phyloP scores from a whole-genome alignment of 2,888 invertebrate species.

The Drosophila paramelanica region DNA sequence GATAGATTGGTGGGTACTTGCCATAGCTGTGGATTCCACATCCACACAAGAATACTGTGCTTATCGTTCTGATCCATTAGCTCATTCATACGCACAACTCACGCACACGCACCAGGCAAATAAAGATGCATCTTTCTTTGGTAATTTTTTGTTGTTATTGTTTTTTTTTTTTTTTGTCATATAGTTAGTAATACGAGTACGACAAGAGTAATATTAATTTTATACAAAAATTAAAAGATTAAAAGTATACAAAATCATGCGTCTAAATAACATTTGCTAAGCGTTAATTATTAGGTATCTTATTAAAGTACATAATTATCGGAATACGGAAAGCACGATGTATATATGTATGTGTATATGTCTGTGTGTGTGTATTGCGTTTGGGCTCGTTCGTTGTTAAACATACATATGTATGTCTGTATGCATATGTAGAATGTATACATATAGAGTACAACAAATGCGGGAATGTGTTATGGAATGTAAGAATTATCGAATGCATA shows the following conservation, averaged over 20 bases:
- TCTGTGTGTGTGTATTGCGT: conserved; percentile 5
- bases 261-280: conserved; percentile 54
- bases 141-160: conserved; percentile 8
- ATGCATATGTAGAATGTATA: background rate
- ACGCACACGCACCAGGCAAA: conserved; percentile 34
- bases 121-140: conserved; percentile 29
- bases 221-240: conserved; percentile 47
- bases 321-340: conserved; percentile 30
- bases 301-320: conserved; percentile 53
- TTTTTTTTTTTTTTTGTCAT: conserved; percentile 7
- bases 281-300: conserved; percentile 41
- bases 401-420: background rate
- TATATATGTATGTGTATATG: conserved; percentile 4
- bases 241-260: conserved; percentile 61
- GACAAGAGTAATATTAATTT: conserved; percentile 48
- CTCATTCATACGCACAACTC: conserved; percentile 37
- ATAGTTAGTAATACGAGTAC: conserved; percentile 58
- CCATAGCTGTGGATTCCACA: conserved; percentile 18
- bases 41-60: conserved; percentile 12
- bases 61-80: conserved; percentile 6
- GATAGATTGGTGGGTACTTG: conserved; percentile 16
- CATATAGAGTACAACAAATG: background rate
- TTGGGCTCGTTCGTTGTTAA: too few species aligned
- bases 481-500: conserved; percentile 1
- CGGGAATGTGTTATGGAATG: conserved; percentile 11